A percentile compares a stretch with the other conserved stretches of the same genome.
phyloP scores from a whole-genome alignment of 2,888 invertebrate species.

The Isotomurus palustris region DNA sequence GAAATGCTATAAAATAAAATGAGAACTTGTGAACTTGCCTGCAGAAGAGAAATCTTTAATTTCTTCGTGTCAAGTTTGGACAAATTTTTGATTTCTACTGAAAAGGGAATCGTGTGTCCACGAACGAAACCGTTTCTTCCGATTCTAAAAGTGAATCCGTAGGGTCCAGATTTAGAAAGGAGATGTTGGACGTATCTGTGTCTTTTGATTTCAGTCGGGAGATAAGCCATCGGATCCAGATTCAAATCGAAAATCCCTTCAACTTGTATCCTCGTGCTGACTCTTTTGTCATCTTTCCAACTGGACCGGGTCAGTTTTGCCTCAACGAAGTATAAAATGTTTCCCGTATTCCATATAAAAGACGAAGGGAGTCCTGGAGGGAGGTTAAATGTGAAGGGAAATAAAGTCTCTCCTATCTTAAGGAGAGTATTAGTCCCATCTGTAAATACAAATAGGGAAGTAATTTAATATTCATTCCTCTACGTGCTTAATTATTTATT shows the following conservation, averaged over 20 bases:
- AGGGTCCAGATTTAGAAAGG: conserved; percentile 30
- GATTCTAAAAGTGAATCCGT: conserved; percentile 27
- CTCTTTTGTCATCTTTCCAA: conserved; percentile 34
- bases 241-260: conserved; percentile 34
- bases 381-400: conserved; percentile 31
- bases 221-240: conserved; percentile 18
- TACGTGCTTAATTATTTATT: not conserved
- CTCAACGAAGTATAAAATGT: conserved; percentile 33
- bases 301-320: conserved; percentile 35
- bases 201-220: conserved; percentile 21
- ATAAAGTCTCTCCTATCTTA: conserved; percentile 31
- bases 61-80: conserved; percentile 31
- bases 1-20: no score
- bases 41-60: conserved; percentile 24
- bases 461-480: no score
- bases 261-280: conserved; percentile 21
- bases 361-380: conserved; percentile 34
- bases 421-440: conserved; percentile 30
- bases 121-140: conserved; percentile 27
- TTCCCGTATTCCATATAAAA: conserved; percentile 31
- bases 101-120: conserved; percentile 32
- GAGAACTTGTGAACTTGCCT: conserved; percentile 23
- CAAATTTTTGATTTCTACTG: conserved; percentile 29
- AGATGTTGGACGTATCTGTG: conserved; percentile 34
- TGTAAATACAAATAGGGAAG: conserved; percentile 2